Conservation (phyloP, 2,113 vertebrate species). For the Cnemophilus loriae region DNA sequence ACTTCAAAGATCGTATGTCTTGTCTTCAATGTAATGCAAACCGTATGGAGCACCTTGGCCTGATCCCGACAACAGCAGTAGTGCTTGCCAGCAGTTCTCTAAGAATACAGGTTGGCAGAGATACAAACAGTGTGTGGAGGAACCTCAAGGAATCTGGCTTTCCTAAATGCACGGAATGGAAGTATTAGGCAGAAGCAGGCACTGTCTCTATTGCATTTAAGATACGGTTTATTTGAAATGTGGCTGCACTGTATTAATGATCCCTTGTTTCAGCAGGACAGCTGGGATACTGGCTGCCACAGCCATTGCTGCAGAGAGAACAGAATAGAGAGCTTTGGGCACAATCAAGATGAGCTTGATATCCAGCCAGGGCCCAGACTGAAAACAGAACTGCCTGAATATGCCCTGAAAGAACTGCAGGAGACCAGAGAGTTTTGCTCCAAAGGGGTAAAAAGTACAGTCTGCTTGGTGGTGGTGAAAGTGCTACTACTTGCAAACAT, state of each 20-base stretch:
- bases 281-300: not conserved
- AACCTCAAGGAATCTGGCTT: not conserved
- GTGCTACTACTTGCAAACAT: not conserved
- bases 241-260: not conserved
- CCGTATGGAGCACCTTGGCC: rapidly evolving
- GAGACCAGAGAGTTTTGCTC: not conserved
- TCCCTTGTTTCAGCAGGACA: not conserved
- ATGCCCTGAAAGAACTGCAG: not conserved
- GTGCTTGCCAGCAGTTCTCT: not conserved
- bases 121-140: not conserved
- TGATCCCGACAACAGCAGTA: not conserved
- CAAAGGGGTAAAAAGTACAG: not conserved
- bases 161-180: not conserved
- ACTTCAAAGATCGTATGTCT: not conserved
- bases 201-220: not conserved
- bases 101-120: not conserved
- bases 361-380: not conserved
- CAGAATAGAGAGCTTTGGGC: not conserved
- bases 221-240: not conserved
- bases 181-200: not conserved
- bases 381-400: not conserved
- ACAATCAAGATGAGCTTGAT: not conserved
- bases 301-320: not conserved
- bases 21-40: not conserved
- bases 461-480: not conserved